Percentiles rank a stretch among this genome's conserved stretches.
These are phyloP conservation scores for Pristionchus arcanus DNA, from an alignment of 2,888 invertebrate species.

Conservation along the genomic window DNA sequence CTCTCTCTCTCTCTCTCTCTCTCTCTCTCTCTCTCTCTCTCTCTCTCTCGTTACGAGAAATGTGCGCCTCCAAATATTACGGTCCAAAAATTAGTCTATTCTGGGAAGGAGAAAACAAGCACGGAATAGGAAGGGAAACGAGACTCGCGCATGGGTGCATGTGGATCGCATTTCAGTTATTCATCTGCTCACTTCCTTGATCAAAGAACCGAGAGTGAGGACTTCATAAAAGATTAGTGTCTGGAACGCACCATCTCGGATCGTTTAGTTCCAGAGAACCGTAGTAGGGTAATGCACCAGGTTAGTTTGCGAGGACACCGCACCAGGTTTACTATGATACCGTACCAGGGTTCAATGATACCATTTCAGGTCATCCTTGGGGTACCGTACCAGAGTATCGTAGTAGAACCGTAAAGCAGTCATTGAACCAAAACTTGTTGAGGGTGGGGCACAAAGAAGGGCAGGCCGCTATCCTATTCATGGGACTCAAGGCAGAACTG, in stretches of 20 bases:
- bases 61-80: too few relatives aligned
- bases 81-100: too few relatives aligned
- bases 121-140: neutral
- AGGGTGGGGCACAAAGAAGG: neutral
- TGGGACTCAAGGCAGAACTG: neutral
- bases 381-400: too few relatives aligned
- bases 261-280: neutral
- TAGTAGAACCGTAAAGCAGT: neutral
- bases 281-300: neutral
- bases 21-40: too few relatives aligned
- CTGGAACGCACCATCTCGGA: neutral
- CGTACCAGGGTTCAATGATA: too few relatives aligned
- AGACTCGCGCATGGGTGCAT: neutral
- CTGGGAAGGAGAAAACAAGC: neutral
- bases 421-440: neutral
- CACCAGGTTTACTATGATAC: too few relatives aligned
- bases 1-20: too few relatives aligned
- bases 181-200: neutral
- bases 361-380: too few relatives aligned
- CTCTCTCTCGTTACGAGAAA: too few relatives aligned
- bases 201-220: neutral
- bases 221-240: neutral
- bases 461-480: neutral
- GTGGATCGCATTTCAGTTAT: neutral
- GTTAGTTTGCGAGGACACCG: too few relatives aligned